A percentile compares a stretch with the other conserved stretches of the same genome.
Conservation (phyloP, 2,113 vertebrate genomes). For the Mellivora capensis region DNA sequence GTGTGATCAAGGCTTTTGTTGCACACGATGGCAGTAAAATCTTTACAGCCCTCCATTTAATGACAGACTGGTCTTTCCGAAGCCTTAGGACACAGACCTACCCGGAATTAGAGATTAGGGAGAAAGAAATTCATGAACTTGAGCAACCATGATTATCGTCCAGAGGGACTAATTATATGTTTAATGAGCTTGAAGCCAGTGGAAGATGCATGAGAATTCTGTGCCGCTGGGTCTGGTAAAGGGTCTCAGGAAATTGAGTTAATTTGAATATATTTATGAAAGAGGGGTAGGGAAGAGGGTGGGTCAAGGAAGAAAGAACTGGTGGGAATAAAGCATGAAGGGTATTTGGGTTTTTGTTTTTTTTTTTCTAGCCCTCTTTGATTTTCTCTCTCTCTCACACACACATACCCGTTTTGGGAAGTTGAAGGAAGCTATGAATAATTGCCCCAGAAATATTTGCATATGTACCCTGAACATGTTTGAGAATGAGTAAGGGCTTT, state of each 20-base stretch:
- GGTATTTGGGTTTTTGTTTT: background rate
- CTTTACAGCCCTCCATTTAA: conserved; percentile 19
- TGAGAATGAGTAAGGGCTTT: background rate
- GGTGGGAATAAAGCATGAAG: background rate
- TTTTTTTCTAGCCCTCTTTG: background rate
- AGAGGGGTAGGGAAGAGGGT: background rate
- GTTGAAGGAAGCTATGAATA: background rate
- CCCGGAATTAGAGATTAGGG: background rate
- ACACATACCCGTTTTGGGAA: background rate
- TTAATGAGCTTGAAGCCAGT: conserved; percentile 34
- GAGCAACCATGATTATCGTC: background rate
- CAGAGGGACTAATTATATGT: conserved; percentile 33
- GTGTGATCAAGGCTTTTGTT: background rate
- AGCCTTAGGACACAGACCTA: background rate
- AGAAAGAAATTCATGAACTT: conserved; percentile 28
- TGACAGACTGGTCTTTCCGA: background rate
- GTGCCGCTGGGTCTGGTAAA: background rate
- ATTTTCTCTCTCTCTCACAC: background rate
- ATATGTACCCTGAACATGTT: background rate
- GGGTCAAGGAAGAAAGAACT: background rate
- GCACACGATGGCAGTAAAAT: conserved; percentile 39
- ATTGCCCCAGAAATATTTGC: background rate
- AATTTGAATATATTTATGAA: conserved; percentile 27
- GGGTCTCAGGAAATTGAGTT: background rate
- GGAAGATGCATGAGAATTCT: background rate